Conservation (phyloP, 2,113 vertebrate genomes). For the Salvelinus fontinalis region DNA sequence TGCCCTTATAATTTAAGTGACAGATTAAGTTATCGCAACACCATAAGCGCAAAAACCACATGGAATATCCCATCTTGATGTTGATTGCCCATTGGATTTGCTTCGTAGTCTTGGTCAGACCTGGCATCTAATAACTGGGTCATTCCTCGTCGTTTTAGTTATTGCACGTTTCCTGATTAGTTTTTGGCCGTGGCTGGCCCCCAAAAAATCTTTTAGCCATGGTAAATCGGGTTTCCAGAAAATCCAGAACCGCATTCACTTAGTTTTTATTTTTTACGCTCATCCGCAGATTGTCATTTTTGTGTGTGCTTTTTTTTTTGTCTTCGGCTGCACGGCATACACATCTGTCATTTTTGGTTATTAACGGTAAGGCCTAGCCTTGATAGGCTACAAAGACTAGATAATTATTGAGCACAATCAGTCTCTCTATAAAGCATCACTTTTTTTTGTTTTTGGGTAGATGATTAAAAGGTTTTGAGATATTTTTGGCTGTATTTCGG, state of each 20-base stretch:
- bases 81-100: constrained; percentile 28
- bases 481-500: background rate
- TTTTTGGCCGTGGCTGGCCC: background rate
- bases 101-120: background rate
- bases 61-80: constrained; percentile 14
- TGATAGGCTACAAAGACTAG: no score
- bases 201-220: no score
- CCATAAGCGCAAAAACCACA: constrained; percentile 32
- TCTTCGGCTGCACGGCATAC: background rate
- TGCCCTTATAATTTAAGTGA: constrained; percentile 28
- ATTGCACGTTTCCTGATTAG: background rate
- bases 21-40: constrained; percentile 19
- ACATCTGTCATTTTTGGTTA: no score
- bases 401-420: no score
- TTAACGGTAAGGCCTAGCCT: no score
- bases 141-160: background rate
- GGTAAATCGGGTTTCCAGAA: no score
- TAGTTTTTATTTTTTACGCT: background rate
- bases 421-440: no score
- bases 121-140: background rate
- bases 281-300: background rate
- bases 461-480: background rate
- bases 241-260: background rate
- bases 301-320: background rate
- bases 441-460: background rate